Conservation (phyloP, 2,113 vertebrate genomes). For the Andinoacara biseriatus region DNA sequence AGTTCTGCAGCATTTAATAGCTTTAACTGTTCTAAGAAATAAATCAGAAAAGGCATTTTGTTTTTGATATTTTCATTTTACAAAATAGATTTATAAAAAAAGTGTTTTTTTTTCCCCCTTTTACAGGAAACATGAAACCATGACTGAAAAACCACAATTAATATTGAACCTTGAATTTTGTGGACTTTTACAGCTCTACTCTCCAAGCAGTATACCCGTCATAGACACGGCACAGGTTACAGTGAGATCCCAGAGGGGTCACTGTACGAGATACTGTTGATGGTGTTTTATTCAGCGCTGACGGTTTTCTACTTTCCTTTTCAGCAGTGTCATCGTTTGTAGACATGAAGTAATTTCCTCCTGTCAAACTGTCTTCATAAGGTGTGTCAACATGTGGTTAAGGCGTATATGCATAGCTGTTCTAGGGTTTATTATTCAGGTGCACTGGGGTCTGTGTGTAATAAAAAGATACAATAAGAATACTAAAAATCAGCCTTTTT, state of each 20-base stretch:
- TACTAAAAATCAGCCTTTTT: conserved; percentile 34
- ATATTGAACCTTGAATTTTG: conserved; percentile 17
- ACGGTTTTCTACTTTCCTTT: conserved; percentile 31
- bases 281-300: conserved; percentile 43
- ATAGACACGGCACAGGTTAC: conserved; percentile 36
- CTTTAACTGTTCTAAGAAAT: rapidly evolving
- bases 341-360: conserved; percentile 48
- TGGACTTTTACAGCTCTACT: not conserved
- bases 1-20: not conserved
- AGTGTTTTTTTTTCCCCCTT: not conserved
- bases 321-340: conserved; percentile 49
- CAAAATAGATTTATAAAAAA: not conserved
- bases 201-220: conserved; percentile 9
- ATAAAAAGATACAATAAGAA: conserved; percentile 56
- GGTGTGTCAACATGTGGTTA: conserved; percentile 43
- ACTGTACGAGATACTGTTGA: conserved; percentile 43
- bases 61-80: too few species aligned
- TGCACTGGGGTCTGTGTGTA: conserved; percentile 50
- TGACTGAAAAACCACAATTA: not conserved
- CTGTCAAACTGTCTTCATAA: conserved; percentile 42
- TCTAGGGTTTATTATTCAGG: conserved; percentile 62
- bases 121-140: not conserved
- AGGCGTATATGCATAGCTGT: conserved; percentile 36
- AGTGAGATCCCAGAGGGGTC: conserved; percentile 42
- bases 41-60: too few species aligned